A percentile compares a stretch with the other conserved stretches of the same genome.
These are phyloP conservation scores for Sialia sialis DNA, from an alignment of 2,113 vertebrate genomes.

Conservation along the genomic window DNA sequence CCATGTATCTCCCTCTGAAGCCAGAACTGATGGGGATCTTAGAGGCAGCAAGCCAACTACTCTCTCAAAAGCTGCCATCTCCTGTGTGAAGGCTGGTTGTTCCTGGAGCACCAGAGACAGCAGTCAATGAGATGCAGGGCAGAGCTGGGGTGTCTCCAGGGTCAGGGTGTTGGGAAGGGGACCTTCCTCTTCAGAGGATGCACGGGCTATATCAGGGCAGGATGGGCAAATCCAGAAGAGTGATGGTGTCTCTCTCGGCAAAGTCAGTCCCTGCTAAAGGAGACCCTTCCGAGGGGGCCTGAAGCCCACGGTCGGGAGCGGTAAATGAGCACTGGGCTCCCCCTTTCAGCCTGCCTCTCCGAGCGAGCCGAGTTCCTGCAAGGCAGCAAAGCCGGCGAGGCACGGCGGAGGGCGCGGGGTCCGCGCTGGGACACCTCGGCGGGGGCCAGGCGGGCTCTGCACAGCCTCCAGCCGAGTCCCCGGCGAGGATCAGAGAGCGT, in stretches of 20 bases:
- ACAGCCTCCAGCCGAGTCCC: background rate
- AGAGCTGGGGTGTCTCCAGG: background rate
- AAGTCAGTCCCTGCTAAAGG: background rate
- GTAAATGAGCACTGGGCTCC: fast-evolving
- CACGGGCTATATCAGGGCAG: background rate
- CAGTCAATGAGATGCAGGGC: too few relatives aligned
- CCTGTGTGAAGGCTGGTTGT: background rate
- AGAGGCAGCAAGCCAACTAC: background rate
- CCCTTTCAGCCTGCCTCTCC: background rate
- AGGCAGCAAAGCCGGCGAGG: background rate
- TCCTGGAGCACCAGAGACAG: background rate
- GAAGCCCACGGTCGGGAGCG: background rate
- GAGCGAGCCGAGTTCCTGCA: background rate
- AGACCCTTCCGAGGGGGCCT: background rate
- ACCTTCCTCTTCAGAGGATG: background rate
- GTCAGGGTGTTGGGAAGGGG: background rate
- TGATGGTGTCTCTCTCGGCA: background rate
- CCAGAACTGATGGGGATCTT: background rate
- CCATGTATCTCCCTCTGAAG: background rate
- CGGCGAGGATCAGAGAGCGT: background rate
- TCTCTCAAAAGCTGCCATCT: background rate
- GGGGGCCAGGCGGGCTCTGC: background rate
- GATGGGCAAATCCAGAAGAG: background rate
- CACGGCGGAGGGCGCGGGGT: background rate
- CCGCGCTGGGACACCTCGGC: background rate